Evolutionary conservation across 2,888 invertebrate species (phyloP).

Genomic region (Blera fallax): DNA sequence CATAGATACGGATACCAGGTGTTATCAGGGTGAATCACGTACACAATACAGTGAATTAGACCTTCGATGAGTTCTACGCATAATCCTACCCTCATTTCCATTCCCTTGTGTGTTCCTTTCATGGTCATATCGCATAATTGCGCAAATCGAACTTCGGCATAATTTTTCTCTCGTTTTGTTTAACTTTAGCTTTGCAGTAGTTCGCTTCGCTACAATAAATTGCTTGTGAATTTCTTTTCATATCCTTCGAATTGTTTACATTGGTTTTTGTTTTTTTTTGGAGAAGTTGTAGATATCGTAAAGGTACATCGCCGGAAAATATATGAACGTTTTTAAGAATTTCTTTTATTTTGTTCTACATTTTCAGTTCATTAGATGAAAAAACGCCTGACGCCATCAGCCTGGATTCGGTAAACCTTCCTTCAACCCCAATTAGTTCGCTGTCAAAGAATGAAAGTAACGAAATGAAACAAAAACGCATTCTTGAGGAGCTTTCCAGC

Average conservation of each 20-base stretch:
- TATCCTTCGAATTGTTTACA: slow-evolving; percentile 17
- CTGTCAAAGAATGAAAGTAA: slow-evolving; percentile 56
- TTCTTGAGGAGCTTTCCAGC: slow-evolving; percentile 42
- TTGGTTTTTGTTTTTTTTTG: slow-evolving; percentile 5
- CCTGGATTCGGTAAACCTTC: slow-evolving; percentile 74
- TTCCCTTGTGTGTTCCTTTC: neutral
- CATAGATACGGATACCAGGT: slow-evolving; percentile 13
- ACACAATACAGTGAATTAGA: neutral
- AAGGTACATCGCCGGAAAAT: neutral
- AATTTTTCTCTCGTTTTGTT: slow-evolving; percentile 42
- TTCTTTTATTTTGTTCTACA: neutral
- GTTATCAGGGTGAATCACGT: neutral
- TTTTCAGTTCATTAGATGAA: slow-evolving; percentile 78
- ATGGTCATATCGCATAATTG: slow-evolving; percentile 15
- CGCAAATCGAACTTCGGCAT: slow-evolving; percentile 33
- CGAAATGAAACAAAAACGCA: slow-evolving; percentile 67
- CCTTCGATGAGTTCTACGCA: slow-evolving; percentile 30
- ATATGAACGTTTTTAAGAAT: neutral
- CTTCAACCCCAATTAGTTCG: slow-evolving; percentile 40
- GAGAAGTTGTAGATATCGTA: neutral
- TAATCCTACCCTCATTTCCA: slow-evolving; percentile 12
- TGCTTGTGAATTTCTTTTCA: slow-evolving; percentile 18
- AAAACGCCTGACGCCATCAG: slow-evolving; percentile 76
- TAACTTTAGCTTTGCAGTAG: slow-evolving; percentile 49
- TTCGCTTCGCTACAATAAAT: slow-evolving; percentile 31